These are phyloP conservation scores for Brachypodius melanocephalos DNA, from an alignment of 2,113 vertebrate genomes.

Conservation along the genomic window DNA sequence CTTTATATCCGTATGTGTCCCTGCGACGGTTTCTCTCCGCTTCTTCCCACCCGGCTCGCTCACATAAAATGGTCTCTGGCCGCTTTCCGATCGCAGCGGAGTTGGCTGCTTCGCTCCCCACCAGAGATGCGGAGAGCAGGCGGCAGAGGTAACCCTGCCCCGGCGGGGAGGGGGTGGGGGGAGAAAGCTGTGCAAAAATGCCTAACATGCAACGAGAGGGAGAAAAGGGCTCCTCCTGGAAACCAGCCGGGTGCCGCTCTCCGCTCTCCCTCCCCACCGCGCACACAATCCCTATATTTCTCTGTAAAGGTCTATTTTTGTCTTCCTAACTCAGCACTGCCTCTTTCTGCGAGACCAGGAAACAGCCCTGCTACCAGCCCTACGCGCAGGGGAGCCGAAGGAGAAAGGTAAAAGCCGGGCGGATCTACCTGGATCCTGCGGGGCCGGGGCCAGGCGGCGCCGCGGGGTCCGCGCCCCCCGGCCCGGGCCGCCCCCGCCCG, in stretches of 20 bases:
- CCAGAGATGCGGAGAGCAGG: conserved; percentile 44
- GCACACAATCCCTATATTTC: conserved; percentile 76
- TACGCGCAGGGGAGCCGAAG: not conserved
- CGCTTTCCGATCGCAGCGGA: conserved; percentile 22
- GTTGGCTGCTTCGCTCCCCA: not conserved
- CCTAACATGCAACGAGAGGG: conserved; percentile 60
- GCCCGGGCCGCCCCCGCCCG: not conserved
- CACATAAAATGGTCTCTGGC: conserved; percentile 67
- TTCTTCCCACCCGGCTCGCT: conserved; percentile 65
- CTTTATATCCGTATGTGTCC: conserved; percentile 49
- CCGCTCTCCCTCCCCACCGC: conserved; percentile 72
- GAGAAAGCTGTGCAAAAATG: conserved; percentile 59
- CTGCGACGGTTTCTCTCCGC: conserved; percentile 20
- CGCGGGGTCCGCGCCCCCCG: not conserved
- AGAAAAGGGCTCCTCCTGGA: conserved; percentile 74
- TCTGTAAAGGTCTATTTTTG: conserved; percentile 84
- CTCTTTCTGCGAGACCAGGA: conserved; percentile 86
- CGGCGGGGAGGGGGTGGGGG: conserved; percentile 47
- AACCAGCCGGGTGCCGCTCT: conserved; percentile 78
- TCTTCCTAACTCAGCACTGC: conserved; percentile 89
- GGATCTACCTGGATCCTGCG: conserved; percentile 17
- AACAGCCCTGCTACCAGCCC: conserved; percentile 64
- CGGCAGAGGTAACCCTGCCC: conserved; percentile 17
- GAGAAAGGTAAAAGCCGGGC: conserved; percentile 36
- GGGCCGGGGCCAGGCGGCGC: not conserved